These are phyloP conservation scores for Actinia tenebrosa DNA, from an alignment of 64 coral and sea anemone species.

Conservation along the genomic window DNA sequence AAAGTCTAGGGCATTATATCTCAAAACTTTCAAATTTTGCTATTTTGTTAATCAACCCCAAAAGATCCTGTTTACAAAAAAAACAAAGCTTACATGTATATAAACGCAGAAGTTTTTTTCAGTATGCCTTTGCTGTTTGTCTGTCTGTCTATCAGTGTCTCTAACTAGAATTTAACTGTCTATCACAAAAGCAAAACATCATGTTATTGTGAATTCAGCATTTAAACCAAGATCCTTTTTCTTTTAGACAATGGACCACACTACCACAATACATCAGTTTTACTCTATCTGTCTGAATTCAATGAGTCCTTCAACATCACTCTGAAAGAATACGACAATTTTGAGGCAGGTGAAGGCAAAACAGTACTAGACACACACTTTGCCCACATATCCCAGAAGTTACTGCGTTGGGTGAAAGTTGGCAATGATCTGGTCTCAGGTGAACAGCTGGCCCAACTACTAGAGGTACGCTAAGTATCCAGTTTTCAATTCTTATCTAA, in stretches of 20 bases:
- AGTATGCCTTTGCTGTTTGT: too few species aligned
- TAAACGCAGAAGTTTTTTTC: too few species aligned
- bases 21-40: too few species aligned
- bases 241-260: constrained; percentile 35
- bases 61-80: too few species aligned
- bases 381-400: constrained; percentile 21
- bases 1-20: too few species aligned
- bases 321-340: constrained; percentile 3
- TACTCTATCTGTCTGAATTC: neutral
- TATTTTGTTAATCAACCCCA: too few species aligned
- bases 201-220: neutral
- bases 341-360: constrained; percentile 29
- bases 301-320: neutral
- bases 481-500: too few species aligned
- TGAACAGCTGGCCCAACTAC: constrained; percentile 10
- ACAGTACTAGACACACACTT: constrained; percentile 30
- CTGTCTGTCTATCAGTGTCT: too few species aligned
- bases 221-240: neutral
- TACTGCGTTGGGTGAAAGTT: constrained; percentile 6
- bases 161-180: too few species aligned
- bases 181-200: too few species aligned
- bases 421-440: constrained; percentile 24
- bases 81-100: too few species aligned
- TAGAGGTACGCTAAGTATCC: neutral
- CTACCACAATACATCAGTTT: constrained; percentile 9